Conservation (phyloP, 2,113 vertebrate genomes). For the Thamnaconus septentrionalis region DNA sequence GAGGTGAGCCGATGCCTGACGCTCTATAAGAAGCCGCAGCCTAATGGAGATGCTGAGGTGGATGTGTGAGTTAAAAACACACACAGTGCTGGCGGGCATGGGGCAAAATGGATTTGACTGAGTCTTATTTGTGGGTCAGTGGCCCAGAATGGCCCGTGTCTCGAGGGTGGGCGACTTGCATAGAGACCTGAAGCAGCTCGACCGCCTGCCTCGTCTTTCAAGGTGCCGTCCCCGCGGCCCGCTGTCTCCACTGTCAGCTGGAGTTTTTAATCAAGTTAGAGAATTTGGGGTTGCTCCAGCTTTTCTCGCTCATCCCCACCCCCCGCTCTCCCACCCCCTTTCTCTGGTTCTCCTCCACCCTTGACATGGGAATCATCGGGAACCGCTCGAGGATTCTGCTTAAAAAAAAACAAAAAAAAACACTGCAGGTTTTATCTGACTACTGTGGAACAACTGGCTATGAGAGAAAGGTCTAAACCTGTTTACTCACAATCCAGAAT, state of each 20-base stretch:
- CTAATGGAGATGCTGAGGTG: constrained; percentile 40
- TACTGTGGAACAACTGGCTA: no score
- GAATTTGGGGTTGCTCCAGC: constrained; percentile 15
- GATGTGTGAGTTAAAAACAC: constrained; percentile 48
- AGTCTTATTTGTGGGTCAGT: constrained; percentile 81
- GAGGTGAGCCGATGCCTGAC: constrained; percentile 11
- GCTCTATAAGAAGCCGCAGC: constrained; percentile 55
- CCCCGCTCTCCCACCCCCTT: no score
- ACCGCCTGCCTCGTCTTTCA: constrained; percentile 64
- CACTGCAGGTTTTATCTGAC: not conserved
- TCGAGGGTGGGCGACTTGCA: constrained; percentile 58
- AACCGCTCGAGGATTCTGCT: constrained; percentile 2
- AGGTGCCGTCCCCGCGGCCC: constrained; percentile 64
- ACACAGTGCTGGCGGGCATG: constrained; percentile 50
- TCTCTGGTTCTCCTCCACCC: no score
- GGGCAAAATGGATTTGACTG: constrained; percentile 74
- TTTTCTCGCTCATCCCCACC: not conserved
- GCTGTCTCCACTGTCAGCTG: constrained; percentile 76
- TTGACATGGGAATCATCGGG: not conserved
- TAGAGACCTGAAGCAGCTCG: constrained; percentile 50
- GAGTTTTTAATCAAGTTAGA: constrained; percentile 78
- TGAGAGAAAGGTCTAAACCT: no score
- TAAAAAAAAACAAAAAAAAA: not conserved
- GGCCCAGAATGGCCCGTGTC: constrained; percentile 67
- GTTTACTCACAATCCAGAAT: no score